phyloP scores from a whole-genome alignment of 2,113 vertebrate genomes.

The Takifugu flavidus region DNA sequence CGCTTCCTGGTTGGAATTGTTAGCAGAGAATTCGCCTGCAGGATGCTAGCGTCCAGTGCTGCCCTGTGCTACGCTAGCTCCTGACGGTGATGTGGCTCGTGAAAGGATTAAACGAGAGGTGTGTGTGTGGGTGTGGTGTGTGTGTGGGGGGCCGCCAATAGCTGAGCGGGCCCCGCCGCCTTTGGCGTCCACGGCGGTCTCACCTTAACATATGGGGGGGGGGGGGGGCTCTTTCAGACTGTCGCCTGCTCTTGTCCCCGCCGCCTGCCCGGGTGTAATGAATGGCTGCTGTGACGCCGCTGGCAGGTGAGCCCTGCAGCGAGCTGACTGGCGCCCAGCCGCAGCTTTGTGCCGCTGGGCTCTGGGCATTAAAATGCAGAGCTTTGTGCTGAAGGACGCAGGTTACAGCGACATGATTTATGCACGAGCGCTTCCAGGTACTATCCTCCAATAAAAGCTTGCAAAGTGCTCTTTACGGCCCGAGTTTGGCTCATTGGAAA shows the following conservation, averaged over 20 bases:
- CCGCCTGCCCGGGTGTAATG: conserved; percentile 18
- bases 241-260: conserved; percentile 38
- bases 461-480: conserved; percentile 2
- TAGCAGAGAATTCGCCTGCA: no score
- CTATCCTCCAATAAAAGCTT: background rate
- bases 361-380: conserved; percentile 27
- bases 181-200: conserved; percentile 35
- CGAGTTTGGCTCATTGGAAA: conserved; percentile 11
- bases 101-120: background rate
- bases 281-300: conserved; percentile 27
- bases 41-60: no score
- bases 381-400: conserved; percentile 11
- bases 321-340: conserved; percentile 40
- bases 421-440: background rate
- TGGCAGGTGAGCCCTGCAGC: conserved; percentile 34
- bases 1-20: no score
- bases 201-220: conserved; percentile 10
- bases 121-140: background rate
- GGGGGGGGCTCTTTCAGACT: conserved; percentile 19
- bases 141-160: conserved; percentile 18
- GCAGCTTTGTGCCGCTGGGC: conserved; percentile 28
- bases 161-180: conserved; percentile 8
- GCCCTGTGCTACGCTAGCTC: no score
- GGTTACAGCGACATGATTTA: conserved; percentile 1
- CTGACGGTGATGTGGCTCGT: background rate